Conservation (phyloP, 2,888 invertebrate species). For the Leucoptera coffeella region DNA sequence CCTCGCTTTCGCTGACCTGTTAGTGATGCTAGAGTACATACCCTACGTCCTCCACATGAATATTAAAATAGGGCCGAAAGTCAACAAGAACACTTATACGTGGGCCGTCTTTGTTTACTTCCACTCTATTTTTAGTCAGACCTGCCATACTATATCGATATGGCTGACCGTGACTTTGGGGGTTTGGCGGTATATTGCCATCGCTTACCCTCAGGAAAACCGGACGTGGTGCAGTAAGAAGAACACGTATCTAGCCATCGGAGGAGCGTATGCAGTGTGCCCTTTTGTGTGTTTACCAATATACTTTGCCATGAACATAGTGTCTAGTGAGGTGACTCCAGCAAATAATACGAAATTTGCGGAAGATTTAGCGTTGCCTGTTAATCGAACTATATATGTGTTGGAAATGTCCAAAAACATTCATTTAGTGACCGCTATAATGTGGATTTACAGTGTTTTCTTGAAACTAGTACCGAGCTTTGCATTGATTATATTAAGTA, state of each 20-base stretch:
- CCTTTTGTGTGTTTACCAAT: constrained; percentile 80
- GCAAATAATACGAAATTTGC: constrained; percentile 47
- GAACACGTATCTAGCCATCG: constrained; percentile 69
- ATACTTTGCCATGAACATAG: constrained; percentile 72
- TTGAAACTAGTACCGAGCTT: constrained; percentile 89
- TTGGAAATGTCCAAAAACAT: constrained; percentile 63
- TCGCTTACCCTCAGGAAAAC: constrained; percentile 76
- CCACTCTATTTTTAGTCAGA: constrained; percentile 85
- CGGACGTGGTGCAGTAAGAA: constrained; percentile 76
- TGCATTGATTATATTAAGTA: constrained; percentile 75
- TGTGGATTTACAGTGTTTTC: constrained; percentile 91
- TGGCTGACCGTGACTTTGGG: constrained; percentile 90
- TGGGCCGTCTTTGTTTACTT: constrained; percentile 85
- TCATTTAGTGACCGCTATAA: constrained; percentile 65
- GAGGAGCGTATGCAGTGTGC: constrained; percentile 74
- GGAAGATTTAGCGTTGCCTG: constrained; percentile 36
- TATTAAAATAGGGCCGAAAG: constrained; percentile 53
- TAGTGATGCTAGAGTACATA: constrained; percentile 93
- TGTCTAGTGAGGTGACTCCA: constrained; percentile 48
- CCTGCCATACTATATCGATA: constrained; percentile 85
- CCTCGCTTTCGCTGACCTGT: constrained; percentile 83
- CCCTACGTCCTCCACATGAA: constrained; percentile 82
- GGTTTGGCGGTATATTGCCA: constrained; percentile 86
- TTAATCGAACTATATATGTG: constrained; percentile 66
- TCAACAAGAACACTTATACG: constrained; percentile 55